Evolutionary conservation across 2,888 invertebrate genomes (phyloP).

Genomic region (Spodoptera exigua): DNA sequence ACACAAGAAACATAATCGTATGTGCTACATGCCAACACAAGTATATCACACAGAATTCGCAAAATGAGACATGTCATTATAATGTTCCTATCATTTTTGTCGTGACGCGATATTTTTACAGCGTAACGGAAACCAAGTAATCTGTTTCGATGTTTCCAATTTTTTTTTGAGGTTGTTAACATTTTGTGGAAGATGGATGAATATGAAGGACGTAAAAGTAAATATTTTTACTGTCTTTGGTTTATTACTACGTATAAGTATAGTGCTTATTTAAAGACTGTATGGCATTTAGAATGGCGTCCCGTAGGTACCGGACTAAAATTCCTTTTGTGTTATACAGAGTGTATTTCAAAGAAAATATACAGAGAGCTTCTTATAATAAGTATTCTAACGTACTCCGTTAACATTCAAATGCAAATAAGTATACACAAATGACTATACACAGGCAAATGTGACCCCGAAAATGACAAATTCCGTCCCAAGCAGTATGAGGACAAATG

Average conservation of each 20-base stretch:
- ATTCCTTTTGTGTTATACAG: no score
- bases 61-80: constrained; percentile 29
- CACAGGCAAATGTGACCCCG: constrained; percentile 12
- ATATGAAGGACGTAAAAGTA: background rate
- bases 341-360: no score
- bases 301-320: no score
- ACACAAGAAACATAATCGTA: no score
- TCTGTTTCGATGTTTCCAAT: constrained; percentile 11
- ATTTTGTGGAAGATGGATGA: no score
- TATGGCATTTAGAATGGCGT: no score
- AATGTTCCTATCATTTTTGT: constrained; percentile 12
- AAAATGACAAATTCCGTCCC: constrained; percentile 48
- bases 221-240: background rate
- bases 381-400: no score
- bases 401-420: no score
- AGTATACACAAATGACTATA: background rate
- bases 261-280: no score
- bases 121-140: constrained; percentile 12
- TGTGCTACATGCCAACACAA: no score
- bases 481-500: constrained; percentile 46
- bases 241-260: no score
- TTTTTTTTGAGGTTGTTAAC: background rate
- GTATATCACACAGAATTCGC: background rate
- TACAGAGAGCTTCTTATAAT: no score
- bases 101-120: background rate